Percentiles rank a stretch among this genome's conserved stretches.
These are phyloP conservation scores for Pyrochroa serraticornis DNA, from an alignment of 2,888 invertebrate genomes.

Conservation along the genomic window DNA sequence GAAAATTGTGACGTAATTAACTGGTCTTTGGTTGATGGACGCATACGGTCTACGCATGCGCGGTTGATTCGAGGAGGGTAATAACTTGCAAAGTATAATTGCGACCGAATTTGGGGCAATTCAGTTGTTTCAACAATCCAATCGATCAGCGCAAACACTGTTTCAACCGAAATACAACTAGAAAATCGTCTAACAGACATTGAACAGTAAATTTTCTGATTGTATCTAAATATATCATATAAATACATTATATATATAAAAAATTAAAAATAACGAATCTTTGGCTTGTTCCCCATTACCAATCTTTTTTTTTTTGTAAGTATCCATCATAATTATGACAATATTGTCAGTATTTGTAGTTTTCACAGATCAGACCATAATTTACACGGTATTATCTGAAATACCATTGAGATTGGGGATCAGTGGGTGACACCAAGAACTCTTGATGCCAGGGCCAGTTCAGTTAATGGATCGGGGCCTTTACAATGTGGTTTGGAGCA, in stretches of 20 bases:
- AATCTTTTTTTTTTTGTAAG: conserved; percentile 59
- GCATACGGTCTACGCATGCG: neutral
- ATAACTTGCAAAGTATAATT: conserved; percentile 32
- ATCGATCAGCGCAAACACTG: conserved; percentile 30
- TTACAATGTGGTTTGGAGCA: conserved; percentile 90
- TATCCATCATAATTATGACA: conserved; percentile 46
- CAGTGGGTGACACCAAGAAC: conserved; percentile 50
- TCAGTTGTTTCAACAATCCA: conserved; percentile 36
- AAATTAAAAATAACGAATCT: conserved; percentile 77
- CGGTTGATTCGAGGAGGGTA: conserved; percentile 10
- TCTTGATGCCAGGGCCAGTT: conserved; percentile 50
- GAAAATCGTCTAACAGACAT: conserved; percentile 35
- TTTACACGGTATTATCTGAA: conserved; percentile 43
- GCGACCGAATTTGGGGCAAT: neutral
- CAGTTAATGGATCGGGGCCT: conserved; percentile 86
- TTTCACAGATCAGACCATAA: conserved; percentile 46
- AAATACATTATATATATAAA: conserved; percentile 57
- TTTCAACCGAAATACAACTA: conserved; percentile 35
- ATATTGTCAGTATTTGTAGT: conserved; percentile 49
- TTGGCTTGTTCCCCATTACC: conserved; percentile 85
- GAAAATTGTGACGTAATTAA: conserved; percentile 6
- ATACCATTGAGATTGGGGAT: conserved; percentile 55
- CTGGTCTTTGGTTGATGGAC: neutral
- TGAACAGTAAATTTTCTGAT: conserved; percentile 47
- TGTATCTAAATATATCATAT: conserved; percentile 56